These are phyloP conservation scores for Drosophila punjabiensis DNA, from an alignment of 1,140 invertebrate species.

Conservation along the genomic window DNA sequence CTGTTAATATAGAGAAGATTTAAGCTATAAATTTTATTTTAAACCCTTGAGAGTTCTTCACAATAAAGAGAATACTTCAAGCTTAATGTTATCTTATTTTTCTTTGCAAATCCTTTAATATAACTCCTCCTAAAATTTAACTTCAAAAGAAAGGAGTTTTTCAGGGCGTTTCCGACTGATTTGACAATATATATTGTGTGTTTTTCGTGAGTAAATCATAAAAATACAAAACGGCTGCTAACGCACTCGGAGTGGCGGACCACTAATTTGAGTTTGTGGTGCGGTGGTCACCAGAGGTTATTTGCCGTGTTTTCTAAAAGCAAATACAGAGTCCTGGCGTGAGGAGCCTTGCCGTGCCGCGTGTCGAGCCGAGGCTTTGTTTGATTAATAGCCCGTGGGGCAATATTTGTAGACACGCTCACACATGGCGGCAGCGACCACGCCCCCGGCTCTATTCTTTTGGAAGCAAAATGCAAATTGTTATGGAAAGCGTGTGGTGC, in stretches of 20 bases:
- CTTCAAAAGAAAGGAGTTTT: background rate
- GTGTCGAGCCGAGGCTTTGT: slow-evolving; percentile 32
- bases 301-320: slow-evolving; percentile 40
- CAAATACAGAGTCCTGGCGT: slow-evolving; percentile 22
- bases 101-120: background rate
- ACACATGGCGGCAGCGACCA: slow-evolving; percentile 24
- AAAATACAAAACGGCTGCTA: slow-evolving; percentile 2
- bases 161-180: background rate
- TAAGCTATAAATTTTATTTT: background rate
- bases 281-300: slow-evolving; percentile 39
- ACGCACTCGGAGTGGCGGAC: slow-evolving; percentile 10
- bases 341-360: background rate
- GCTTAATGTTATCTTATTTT: background rate
- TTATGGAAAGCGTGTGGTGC: slow-evolving; percentile 19
- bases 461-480: slow-evolving; percentile 41
- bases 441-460: slow-evolving; percentile 29
- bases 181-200: background rate
- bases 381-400: slow-evolving; percentile 53
- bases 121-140: background rate
- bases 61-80: too few species aligned
- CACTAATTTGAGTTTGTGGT: slow-evolving; percentile 38
- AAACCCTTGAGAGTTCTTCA: background rate
- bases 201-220: slow-evolving; percentile 7
- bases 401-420: slow-evolving; percentile 52
- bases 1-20: background rate